Conservation (phyloP, 1,140 invertebrate species). For the Arctopsyche grandis region DNA sequence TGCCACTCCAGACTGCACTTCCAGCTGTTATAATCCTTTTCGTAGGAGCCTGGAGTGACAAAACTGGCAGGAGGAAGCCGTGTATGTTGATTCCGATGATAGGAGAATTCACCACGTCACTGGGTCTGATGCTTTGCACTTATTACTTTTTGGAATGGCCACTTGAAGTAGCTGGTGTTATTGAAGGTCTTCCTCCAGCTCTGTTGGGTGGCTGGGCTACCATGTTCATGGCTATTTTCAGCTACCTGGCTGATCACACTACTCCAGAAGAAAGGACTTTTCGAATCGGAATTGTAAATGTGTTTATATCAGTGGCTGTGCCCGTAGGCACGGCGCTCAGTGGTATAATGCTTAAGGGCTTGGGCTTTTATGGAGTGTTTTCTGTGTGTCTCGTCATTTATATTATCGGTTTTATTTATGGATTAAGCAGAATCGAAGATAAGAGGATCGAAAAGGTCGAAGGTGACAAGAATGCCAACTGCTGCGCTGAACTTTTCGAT, state of each 20-base stretch:
- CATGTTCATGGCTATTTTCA: conserved; percentile 90
- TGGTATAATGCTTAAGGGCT: conserved; percentile 75
- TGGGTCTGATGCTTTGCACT: conserved; percentile 69
- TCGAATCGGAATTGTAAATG: conserved; percentile 84
- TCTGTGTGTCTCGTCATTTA: conserved; percentile 77
- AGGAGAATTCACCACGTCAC: conserved; percentile 60
- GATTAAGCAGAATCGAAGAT: conserved; percentile 68
- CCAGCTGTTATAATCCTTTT: conserved; percentile 62
- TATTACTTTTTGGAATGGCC: conserved; percentile 74
- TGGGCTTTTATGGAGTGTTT: conserved; percentile 84
- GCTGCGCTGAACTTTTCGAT: conserved; percentile 56
- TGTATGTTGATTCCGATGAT: conserved; percentile 61
- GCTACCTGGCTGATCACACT: conserved; percentile 88
- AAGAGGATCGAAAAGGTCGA: conserved; percentile 57
- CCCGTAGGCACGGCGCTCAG: conserved; percentile 82
- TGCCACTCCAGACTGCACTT: conserved; percentile 58
- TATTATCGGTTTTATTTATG: conserved; percentile 69
- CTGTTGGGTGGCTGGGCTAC: conserved; percentile 87
- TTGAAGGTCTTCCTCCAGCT: conserved; percentile 79
- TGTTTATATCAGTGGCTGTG: conserved; percentile 81
- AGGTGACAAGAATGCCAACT: conserved; percentile 14
- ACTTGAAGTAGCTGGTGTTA: conserved; percentile 74
- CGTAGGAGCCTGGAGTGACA: conserved; percentile 65
- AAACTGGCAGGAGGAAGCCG: conserved; percentile 64
- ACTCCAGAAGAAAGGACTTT: conserved; percentile 81